Base-by-base conservation (phyloP, 1,140 invertebrate genomes). In the Anastrepha ludens region DNA sequence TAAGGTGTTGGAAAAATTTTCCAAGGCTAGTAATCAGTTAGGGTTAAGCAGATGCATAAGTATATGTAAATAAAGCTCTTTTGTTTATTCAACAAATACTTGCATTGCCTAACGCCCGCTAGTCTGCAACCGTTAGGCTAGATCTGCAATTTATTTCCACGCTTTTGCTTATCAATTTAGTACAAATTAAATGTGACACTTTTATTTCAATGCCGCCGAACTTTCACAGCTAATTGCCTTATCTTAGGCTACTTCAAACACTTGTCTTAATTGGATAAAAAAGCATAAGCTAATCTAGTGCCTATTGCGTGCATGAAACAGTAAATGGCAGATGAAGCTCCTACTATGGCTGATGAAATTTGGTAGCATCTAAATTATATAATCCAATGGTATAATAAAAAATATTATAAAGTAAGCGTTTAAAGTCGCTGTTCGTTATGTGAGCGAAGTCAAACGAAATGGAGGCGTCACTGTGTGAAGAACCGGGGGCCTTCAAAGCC, bases 251-350 rank as follows among this genome's bases (percentile, higher is more conserved):
- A 20, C 74, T n/a, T 81, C 44, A 67, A 29, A 67, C 29, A 55
- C 55, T 50, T 20, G 55, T 81, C 74, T 81, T 13, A 81, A n/a
- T 29, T 74, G 15, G 74, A 50, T 81, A 55, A n/a, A 44, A 81
- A 81, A 81, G 44, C 74, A 29, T 6, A 3, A 9, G n/a, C 74
- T 81, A 81, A 81, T 81, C 74, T 81, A 81, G 55, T 55, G 74
- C 47, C 74, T 20, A 81, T 81, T 20, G 15, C n/a, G 15, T 74
- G 39, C 15, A 47, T 15, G 15, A 74, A 17, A 47, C 44, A 74
- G 67, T 74, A 74, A 44, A 74, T 74, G 13, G 17, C 39, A 44
- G 41, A 44, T 44, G 39, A 44, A 44, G 41, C 41, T 74, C 50
- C 6, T 11, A 55, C 11, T 8, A 11, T 8, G 6, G 11, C 6